A percentile compares a stretch with the other conserved stretches of the same genome.
phyloP scores from a whole-genome alignment of 64 coral and sea anemone genomes.

The Hydrozoanthus tunicans region DNA sequence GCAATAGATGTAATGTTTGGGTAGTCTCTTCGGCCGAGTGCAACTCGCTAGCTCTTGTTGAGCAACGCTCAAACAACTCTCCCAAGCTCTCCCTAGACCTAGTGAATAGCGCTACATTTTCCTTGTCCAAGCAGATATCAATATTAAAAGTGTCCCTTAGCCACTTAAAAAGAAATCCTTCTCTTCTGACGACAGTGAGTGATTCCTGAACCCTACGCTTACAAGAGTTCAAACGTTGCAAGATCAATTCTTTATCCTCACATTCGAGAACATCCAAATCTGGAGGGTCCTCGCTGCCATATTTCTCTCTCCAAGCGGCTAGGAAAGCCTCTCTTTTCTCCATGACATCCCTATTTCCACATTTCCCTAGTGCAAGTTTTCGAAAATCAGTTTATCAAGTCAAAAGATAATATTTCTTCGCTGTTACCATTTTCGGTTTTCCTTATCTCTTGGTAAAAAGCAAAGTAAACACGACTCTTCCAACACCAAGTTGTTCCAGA shows the following conservation, averaged over 20 bases:
- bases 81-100: neutral
- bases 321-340: constrained; percentile 39
- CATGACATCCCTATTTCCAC: constrained; percentile 5
- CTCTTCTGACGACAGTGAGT: constrained; percentile 15
- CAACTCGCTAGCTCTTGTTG: constrained; percentile 40
- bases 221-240: constrained; percentile 16
- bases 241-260: constrained; percentile 34
- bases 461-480: constrained; percentile 23
- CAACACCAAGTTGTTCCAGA: neutral
- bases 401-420: neutral
- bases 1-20: constrained; percentile 19
- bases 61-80: constrained; percentile 47
- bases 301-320: constrained; percentile 26
- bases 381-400: neutral
- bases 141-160: constrained; percentile 16
- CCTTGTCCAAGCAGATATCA: constrained; percentile 4
- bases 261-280: constrained; percentile 21
- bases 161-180: constrained; percentile 51
- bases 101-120: constrained; percentile 27
- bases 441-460: neutral
- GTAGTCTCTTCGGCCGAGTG: constrained; percentile 26
- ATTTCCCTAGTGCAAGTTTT: neutral
- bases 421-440: constrained; percentile 14
- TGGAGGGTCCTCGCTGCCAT: constrained; percentile 40
- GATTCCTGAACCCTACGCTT: constrained; percentile 12